phyloP scores from a whole-genome alignment of 2,888 invertebrate species.

The Polydrusus cervinus region DNA sequence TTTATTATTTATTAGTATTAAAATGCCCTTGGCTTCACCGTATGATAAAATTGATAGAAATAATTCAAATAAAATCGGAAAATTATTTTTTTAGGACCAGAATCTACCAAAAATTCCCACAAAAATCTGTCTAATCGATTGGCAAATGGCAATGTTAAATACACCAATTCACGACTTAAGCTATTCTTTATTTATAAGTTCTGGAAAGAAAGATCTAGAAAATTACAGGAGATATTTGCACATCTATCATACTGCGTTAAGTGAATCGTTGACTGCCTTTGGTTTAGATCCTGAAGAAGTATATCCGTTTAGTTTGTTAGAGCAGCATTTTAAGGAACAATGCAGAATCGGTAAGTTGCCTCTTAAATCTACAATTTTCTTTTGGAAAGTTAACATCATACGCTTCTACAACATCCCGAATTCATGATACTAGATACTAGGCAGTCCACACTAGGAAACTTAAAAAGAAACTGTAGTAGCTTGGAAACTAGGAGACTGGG shows the following conservation, averaged over 20 bases:
- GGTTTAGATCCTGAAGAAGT: constrained; percentile 58
- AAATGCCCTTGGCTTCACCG: too few species aligned
- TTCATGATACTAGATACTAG: too few species aligned
- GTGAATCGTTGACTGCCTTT: constrained; percentile 55
- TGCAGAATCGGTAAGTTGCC: constrained; percentile 29
- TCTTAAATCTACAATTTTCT: too few species aligned
- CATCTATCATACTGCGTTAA: constrained; percentile 59
- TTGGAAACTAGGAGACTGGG: too few species aligned
- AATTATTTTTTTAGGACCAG: constrained; percentile 50
- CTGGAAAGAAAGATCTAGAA: constrained; percentile 55
- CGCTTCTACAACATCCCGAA: too few species aligned
- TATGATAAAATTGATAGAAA: background rate
- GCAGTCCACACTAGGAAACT: too few species aligned
- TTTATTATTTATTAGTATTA: too few species aligned
- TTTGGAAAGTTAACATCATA: too few species aligned
- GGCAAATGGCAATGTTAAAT: constrained; percentile 58
- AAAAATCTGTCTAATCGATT: constrained; percentile 60
- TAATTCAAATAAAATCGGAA: too few species aligned
- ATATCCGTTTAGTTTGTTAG: constrained; percentile 47
- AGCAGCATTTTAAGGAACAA: constrained; percentile 41
- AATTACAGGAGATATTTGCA: constrained; percentile 57
- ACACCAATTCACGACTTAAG: constrained; percentile 60
- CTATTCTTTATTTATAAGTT: constrained; percentile 59
- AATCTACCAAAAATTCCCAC: constrained; percentile 54
- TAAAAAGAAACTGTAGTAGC: too few species aligned